Conservation (phyloP, 2,888 invertebrate species). For the Unio delphinus region DNA sequence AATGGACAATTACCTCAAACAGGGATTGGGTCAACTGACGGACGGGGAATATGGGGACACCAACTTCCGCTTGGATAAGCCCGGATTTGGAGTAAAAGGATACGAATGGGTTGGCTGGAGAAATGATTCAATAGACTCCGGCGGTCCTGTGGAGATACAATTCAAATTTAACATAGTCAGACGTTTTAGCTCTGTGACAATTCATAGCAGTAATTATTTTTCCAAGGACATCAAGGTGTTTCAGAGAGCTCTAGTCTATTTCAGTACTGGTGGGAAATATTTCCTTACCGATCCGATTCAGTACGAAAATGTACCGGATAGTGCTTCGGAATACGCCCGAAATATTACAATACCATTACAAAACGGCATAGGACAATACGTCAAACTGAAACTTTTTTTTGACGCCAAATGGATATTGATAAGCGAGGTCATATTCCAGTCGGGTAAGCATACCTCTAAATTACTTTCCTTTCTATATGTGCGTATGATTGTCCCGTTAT, state of each 20-base stretch:
- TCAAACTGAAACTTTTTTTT: conserved; percentile 83
- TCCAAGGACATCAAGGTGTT: conserved; percentile 89
- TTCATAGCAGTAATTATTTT: conserved; percentile 89
- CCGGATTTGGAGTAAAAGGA: conserved; percentile 77
- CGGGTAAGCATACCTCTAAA: conserved; percentile 75
- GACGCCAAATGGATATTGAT: conserved; percentile 91
- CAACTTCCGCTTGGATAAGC: conserved; percentile 80
- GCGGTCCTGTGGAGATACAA: conserved; percentile 80
- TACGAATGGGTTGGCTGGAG: conserved; percentile 95
- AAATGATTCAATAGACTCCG: conserved; percentile 74
- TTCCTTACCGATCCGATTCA: conserved; percentile 84
- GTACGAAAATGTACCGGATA: conserved; percentile 79
- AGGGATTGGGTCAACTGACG: conserved; percentile 86
- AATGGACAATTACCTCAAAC: conserved; percentile 75
- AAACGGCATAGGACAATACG: conserved; percentile 85
- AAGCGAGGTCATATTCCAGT: conserved; percentile 90
- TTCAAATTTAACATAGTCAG: conserved; percentile 91
- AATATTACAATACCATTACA: conserved; percentile 88
- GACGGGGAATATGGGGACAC: conserved; percentile 83
- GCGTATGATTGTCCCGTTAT: conserved; percentile 72
- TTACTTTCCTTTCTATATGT: conserved; percentile 78
- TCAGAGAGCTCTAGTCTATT: conserved; percentile 82
- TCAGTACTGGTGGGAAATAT: conserved; percentile 83
- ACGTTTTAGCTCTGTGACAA: conserved; percentile 86
- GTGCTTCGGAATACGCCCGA: conserved; percentile 85